Base-by-base conservation (phyloP, 64 coral and sea anemone species). In the Pocillopora verrucosa region DNA sequence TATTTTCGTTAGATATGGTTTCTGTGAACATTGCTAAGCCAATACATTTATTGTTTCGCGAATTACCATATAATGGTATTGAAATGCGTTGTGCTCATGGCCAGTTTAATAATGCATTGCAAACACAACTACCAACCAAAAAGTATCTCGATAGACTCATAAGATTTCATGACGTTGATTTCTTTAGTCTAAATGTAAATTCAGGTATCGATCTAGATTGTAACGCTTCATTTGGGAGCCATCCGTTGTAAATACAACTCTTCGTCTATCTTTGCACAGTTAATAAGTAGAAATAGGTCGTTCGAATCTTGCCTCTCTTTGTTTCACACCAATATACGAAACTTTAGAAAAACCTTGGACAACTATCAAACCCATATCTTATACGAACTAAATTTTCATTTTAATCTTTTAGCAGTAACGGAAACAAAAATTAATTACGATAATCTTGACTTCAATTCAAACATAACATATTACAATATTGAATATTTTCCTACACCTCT, bases 391-490 rank as follows among this genome's bases (percentile, higher is more conserved):
- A 72, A 90, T 70, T 70, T 80, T 90, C 61, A 79, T 34, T 90
- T 90, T 73, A 81, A 12, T 57, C 9, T 89, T 36, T 56, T 84
- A 74, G 68, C 19, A 75, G 24, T 90, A 11, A 90, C 67, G 7
- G 79, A 90, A 90, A 81, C 63, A 82, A 80, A 38, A 60, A 90
- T 90, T 59, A 64, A 59, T 72, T 74, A 82, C 36, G 89, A 90
- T 14, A 74, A 72, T 56, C 15, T 90, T 16, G 89, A 82, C 34
- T 91, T 91, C 20, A 91, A 91, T 73, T 24, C 65, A 82, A 4
- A 38, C 16, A 74, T 91, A 10, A 57, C n/a, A 14, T 74, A 84
- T 91, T 91, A 91, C 83, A 83, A 73, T 59, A 83, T 91, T 74
- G 38, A 74, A 59, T 91, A 36, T 91, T 78, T 91, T 61, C 80